Conservation (phyloP, 2,888 invertebrate genomes). For the Craniophora ligustri region DNA sequence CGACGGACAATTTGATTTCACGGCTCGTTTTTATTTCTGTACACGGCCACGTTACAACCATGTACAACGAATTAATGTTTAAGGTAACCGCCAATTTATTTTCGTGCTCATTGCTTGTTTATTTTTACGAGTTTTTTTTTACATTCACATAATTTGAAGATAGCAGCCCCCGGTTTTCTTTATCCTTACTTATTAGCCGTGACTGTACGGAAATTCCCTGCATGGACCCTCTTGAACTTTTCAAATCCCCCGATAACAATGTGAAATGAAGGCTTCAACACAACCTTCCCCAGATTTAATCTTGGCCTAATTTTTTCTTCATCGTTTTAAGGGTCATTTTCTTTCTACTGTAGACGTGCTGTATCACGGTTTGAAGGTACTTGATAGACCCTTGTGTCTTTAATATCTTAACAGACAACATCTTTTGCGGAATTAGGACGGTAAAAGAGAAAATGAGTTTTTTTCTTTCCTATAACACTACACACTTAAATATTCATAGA, state of each 20-base stretch:
- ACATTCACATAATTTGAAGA: conserved; percentile 19
- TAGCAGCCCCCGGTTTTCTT: conserved; percentile 37
- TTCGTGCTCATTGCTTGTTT: conserved; percentile 5
- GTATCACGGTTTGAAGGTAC: conserved; percentile 59
- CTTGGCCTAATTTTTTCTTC: conserved; percentile 58
- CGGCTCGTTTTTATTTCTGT: neutral
- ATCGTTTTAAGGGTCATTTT: conserved; percentile 51
- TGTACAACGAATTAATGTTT: conserved; percentile 8
- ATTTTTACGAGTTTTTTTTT: conserved; percentile 6
- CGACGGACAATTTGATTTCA: conserved; percentile 30
- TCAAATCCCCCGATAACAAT: conserved; percentile 60
- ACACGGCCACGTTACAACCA: neutral
- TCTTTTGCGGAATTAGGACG: conserved; percentile 60
- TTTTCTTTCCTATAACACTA: conserved; percentile 35
- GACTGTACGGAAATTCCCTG: conserved; percentile 44
- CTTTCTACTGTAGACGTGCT: conserved; percentile 58
- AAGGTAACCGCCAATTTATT: neutral
- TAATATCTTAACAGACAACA: conserved; percentile 69
- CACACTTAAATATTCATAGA: conserved; percentile 47
- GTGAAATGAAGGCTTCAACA: conserved; percentile 54
- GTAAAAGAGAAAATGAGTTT: conserved; percentile 60
- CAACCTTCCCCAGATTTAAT: conserved; percentile 63
- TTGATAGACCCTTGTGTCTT: conserved; percentile 64
- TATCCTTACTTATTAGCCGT: conserved; percentile 41
- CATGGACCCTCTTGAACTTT: conserved; percentile 55